phyloP scores from a whole-genome alignment of 2,113 vertebrate species.

The Apodemus sylvaticus region DNA sequence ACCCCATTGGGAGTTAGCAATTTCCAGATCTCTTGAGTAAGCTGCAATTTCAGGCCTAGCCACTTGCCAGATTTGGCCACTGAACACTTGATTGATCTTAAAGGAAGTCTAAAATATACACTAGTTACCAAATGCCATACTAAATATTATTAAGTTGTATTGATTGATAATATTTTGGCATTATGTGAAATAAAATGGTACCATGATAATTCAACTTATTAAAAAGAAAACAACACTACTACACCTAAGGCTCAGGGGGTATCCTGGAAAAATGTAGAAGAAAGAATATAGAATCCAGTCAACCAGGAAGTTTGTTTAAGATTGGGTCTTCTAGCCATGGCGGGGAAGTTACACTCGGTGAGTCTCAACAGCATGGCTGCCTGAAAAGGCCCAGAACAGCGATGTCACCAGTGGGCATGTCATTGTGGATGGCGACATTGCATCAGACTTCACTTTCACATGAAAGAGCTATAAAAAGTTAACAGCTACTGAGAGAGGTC shows the following conservation, averaged over 20 bases:
- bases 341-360: background rate
- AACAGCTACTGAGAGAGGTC: background rate
- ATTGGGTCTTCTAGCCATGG: background rate
- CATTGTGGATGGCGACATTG: background rate
- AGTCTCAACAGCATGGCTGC: background rate
- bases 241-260: background rate
- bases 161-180: background rate
- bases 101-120: conserved; percentile 5
- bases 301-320: background rate
- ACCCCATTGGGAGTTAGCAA: background rate
- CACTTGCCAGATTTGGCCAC: background rate
- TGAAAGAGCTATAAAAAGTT: background rate
- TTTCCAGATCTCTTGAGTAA: background rate
- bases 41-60: background rate
- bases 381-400: background rate
- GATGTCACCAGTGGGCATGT: background rate
- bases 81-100: background rate
- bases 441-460: background rate
- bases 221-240: background rate
- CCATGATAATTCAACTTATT: background rate
- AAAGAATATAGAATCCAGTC: background rate
- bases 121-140: background rate
- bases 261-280: background rate
- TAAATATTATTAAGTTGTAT: background rate
- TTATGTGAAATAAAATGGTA: background rate